Base-by-base conservation (phyloP, 2,888 invertebrate genomes). In the Tetramorium bicarinatum region DNA sequence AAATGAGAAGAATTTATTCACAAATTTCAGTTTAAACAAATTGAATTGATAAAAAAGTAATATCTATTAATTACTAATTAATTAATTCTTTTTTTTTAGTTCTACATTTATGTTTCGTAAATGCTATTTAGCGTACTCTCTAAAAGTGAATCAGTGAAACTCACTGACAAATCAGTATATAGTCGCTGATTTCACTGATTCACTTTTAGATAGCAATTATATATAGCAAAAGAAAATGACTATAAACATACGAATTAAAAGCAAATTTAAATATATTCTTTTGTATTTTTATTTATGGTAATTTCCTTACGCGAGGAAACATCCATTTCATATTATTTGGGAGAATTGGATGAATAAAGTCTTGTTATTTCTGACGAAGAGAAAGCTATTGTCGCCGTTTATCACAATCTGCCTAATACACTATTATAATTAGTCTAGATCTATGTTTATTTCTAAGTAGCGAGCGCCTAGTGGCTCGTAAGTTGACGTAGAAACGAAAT, bases 301-400 rank as follows among this genome's bases (percentile, higher is more conserved):
- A 66, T 1, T 77, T 41, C 2, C 21, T 2, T 47, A 44, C 69
- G 54, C n/a, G 15, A 77, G 11, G 18, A 11, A 38, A 7, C 4
- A 1, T 29, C 13, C n/a, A 47, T 41, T 29, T 72, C 8, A 25
- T 34, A 8, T 47, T 47, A 21, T 72, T 47, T 54, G 13, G n/a
- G 72, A 0, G 29, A 72, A 74, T 34, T n/a, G 59, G 6, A 49
- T 25, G 13, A 21, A 72, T 59, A 34, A 47, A 80, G 13, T 80
- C 74, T 80, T 59, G 25, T 61, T 47, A 80, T 72, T 72, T 80
- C 79, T 47, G 79, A 74, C 74, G 75, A 80, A 47, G 56, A 80
- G 13, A 74, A 72, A 59, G 38, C 79, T 80, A 80, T 80, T 80
- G 79, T 80, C 79, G 79, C 79, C 75, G 79, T 80, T 80, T 80